A percentile compares a stretch with the other conserved stretches of the same genome.
Evolutionary conservation across 37 sponge, comb jelly and placozoan species (phyloP).

Genomic region (Theonella swinhoei): DNA sequence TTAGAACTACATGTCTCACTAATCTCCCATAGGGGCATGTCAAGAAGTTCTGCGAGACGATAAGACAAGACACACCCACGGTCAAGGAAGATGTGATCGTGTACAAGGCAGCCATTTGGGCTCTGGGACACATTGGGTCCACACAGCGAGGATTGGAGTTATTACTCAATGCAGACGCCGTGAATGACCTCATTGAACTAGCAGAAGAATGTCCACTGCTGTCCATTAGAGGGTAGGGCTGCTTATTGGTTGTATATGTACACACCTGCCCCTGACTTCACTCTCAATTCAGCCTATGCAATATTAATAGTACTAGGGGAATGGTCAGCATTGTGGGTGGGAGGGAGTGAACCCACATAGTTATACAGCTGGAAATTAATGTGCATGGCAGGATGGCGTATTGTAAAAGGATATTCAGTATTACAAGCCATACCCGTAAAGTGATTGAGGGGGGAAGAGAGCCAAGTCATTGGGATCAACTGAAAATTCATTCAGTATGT

Average conservation of each 20-base stretch:
- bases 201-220: conserved; percentile 65
- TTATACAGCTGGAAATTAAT: too few relatives aligned
- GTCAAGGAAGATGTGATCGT: conserved; percentile 33
- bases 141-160: conserved; percentile 63
- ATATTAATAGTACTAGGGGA: too few relatives aligned
- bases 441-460: too few relatives aligned
- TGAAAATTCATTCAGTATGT: too few relatives aligned
- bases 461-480: too few relatives aligned
- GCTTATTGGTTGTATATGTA: neutral
- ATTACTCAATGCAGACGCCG: conserved; percentile 42
- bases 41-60: conserved; percentile 18
- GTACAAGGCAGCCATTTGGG: conserved; percentile 88
- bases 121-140: conserved; percentile 86
- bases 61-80: conserved; percentile 17
- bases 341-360: too few relatives aligned
- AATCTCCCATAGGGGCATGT: conserved; percentile 57
- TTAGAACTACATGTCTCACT: too few relatives aligned
- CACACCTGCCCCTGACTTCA: neutral
- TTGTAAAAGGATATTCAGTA: too few relatives aligned
- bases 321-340: neutral
- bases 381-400: too few relatives aligned
- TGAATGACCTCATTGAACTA: conserved; percentile 47
- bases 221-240: conserved; percentile 71
- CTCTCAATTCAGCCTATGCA: too few relatives aligned
- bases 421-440: too few relatives aligned